phyloP scores from a whole-genome alignment of 2,888 invertebrate genomes.

The Tuberolachnus salignus region DNA sequence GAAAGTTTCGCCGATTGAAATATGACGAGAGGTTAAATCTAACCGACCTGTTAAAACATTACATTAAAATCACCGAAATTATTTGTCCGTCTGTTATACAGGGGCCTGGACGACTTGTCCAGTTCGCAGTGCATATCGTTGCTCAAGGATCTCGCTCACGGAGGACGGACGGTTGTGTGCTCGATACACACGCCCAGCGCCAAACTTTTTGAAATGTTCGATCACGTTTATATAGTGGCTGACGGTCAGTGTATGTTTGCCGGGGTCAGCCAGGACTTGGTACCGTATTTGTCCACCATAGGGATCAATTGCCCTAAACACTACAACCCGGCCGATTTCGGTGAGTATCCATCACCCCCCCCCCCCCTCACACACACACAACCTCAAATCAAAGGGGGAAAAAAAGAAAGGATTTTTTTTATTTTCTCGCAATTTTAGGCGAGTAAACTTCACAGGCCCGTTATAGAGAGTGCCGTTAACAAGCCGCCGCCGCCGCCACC shows the following conservation, averaged over 20 bases:
- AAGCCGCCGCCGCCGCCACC: too few species aligned
- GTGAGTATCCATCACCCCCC: slow-evolving; percentile 67
- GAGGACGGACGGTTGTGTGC: slow-evolving; percentile 89
- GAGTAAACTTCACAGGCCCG: too few species aligned
- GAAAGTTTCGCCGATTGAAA: too few species aligned
- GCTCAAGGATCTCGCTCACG: slow-evolving; percentile 80
- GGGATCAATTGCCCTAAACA: slow-evolving; percentile 86
- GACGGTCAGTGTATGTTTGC: slow-evolving; percentile 90
- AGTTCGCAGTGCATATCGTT: slow-evolving; percentile 86
- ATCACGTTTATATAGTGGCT: slow-evolving; percentile 87
- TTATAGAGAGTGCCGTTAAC: too few species aligned
- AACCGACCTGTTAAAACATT: too few species aligned
- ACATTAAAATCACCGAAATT: too few species aligned
- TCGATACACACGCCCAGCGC: slow-evolving; percentile 97
- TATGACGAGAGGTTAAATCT: too few species aligned
- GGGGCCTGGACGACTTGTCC: slow-evolving; percentile 89
- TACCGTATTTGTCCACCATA: slow-evolving; percentile 79
- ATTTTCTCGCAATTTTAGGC: too few species aligned
- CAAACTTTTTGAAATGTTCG: slow-evolving; percentile 86
- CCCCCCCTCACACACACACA: too few species aligned
- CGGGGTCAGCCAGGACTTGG: slow-evolving; percentile 77
- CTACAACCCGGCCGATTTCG: slow-evolving; percentile 95
- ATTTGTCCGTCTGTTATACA: slow-evolving; percentile 63
- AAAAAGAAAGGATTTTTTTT: too few species aligned
- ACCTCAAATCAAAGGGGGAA: too few species aligned